Evolutionary conservation across 1,140 invertebrate genomes (phyloP), one percentile per base, ranked within the genome.

Genomic region (Pseudomyrmex flavicornis): DNA sequence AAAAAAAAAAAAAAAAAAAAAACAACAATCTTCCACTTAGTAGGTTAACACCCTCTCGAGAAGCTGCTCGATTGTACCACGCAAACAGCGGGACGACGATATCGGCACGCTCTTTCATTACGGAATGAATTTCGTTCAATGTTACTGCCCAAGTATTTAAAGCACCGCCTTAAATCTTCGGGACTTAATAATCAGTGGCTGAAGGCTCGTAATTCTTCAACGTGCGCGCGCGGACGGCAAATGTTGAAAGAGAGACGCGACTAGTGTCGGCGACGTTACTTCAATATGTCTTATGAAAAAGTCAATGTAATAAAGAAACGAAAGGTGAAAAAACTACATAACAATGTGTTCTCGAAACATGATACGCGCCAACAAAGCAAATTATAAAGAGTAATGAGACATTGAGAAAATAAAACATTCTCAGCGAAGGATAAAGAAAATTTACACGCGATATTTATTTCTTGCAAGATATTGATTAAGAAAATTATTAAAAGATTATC

Each of bases 121-220:
- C 58, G 5, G 20, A 84, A 79, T 79, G 56, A 70, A 79, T 69
- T 84, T 84, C 46, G 63, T 69, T 84, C 63, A 75, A 79, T 84
- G 73, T 69, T 82, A 80, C 68, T 72, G 22, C 50, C 58, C 74
- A 56, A 70, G 72, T 87, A 88, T 87, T 88, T 87, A 87, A 87
- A 84, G 75, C 69, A 73, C 56, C 70, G 74, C 69, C 69, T 87
- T 88, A 86, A 80, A 84, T 70, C 75, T 48, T 66, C 56, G 82
- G 54, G 58, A 84, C 56, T 58, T 73, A 87, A 87, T 79, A 84
- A 84, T 80, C 75, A 80, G 65, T 77, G n/a, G n/a, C 17, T 44
- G 82, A 52, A 77, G 46, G 20, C 46, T 77, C 73, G 46, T 77
- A 83, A 77, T 79, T 83, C 63, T 68, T 17, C 22, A 20, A 83